Evolutionary conservation across 1,140 invertebrate species (phyloP), one percentile per base, ranked within the genome.

Genomic region (Apolygus lucorum): DNA sequence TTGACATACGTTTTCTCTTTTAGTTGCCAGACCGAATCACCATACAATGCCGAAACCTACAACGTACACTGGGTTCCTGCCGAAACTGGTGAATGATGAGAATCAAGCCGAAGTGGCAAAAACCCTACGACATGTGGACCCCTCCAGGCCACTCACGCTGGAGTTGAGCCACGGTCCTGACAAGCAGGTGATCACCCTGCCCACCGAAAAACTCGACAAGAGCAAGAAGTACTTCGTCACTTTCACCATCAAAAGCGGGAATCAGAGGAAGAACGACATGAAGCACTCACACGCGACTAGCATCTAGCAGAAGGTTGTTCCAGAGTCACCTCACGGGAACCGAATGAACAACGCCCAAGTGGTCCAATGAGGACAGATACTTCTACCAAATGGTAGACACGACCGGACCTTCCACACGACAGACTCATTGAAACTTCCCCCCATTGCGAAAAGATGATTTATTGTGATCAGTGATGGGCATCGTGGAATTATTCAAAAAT

Each of bases 141-240:
- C 76, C 2, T 72, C 73, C 11, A 68, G 73, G 22, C 77, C 77
- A 8, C 86, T 90, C 14, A 88, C 87, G 0, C 76, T 92, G 73
- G 89, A 92, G 79, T 82, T 92, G 34, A 90, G 86, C 67, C 88
- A 90, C 74, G 90, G 90, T 21, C 84, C 86, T 52, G 89, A 90
- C 74, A 89, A 89, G 75, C 90, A 93, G 79, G 81, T 92, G 70
- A 92, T 93, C 76, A 87, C 90, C 74, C 81, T 93, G 77, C 91
- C 91, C 29, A 86, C 90, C 70, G 90, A 94, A 75, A 87, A 85
- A 78, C 78, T 93, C 74, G 90, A 93, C 77, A 89, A 88, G 76
- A 92, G 90, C 75, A 95, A 93, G 79, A 84, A 90, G 75, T 94
- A 93, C 78, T 92, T 90, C 76, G 91, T 95, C 63, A 93, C 91